Evolutionary conservation across 2,888 invertebrate genomes (phyloP).

Genomic region (Ichneumoninae sp.): DNA sequence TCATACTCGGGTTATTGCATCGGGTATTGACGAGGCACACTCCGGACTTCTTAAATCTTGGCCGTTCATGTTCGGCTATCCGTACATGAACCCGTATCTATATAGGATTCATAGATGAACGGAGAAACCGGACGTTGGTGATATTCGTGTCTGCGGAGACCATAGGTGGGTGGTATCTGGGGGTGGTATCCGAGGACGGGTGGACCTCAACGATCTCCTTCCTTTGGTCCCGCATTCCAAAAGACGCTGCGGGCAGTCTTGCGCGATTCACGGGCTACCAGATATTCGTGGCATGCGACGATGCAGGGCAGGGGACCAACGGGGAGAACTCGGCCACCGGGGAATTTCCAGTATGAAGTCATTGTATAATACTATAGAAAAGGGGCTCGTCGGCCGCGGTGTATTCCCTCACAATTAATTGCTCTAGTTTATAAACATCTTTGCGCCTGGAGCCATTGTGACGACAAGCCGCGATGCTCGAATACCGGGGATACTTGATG

Average conservation of each 20-base stretch:
- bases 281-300: conserved; percentile 78
- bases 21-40: too few relatives aligned
- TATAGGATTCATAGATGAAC: neutral
- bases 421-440: conserved; percentile 80
- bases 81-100: too few relatives aligned
- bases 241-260: conserved; percentile 75
- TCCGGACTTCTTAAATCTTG: neutral
- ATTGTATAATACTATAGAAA: conserved; percentile 70
- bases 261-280: conserved; percentile 76
- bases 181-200: neutral
- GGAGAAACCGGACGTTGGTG: neutral
- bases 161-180: too few relatives aligned
- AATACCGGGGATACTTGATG: conserved; percentile 70
- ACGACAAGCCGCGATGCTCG: conserved; percentile 63
- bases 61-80: neutral
- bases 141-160: neutral
- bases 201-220: neutral
- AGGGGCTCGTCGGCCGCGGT: conserved; percentile 48
- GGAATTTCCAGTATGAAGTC: conserved; percentile 55
- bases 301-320: conserved; percentile 39
- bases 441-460: conserved; percentile 71
- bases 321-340: conserved; percentile 31
- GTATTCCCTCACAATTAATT: conserved; percentile 78
- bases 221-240: conserved; percentile 73
- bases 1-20: neutral